Conservation (phyloP, 2,113 vertebrate species). For the Etheostoma cragini region DNA sequence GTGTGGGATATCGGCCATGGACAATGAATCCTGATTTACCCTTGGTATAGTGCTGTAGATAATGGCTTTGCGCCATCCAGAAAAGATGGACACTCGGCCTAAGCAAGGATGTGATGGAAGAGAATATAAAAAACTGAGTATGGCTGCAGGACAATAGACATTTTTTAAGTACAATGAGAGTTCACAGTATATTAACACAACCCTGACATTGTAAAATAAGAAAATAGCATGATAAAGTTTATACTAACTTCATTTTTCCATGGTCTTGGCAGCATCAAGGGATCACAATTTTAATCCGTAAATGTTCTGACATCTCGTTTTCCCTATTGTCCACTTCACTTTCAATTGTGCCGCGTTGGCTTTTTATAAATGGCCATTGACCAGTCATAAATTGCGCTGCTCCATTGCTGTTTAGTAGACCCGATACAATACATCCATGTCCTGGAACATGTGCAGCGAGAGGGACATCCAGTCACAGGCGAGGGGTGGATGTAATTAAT, state of each 20-base stretch:
- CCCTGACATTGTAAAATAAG: not conserved
- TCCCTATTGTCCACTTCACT: conserved; percentile 69
- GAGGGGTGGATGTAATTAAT: conserved; percentile 80
- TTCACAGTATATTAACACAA: not conserved
- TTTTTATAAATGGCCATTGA: conserved; percentile 76
- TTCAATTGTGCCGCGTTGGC: conserved; percentile 69
- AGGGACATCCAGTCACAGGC: conserved; percentile 67
- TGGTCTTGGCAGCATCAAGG: not conserved
- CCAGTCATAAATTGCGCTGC: conserved; percentile 68
- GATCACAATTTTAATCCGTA: conserved; percentile 27
- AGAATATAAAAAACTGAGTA: not conserved
- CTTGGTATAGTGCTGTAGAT: conserved; percentile 10
- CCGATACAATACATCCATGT: conserved; percentile 66
- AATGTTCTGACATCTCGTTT: conserved; percentile 51
- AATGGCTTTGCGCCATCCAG: not conserved
- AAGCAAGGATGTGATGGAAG: not conserved
- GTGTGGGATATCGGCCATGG: not conserved
- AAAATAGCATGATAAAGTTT: not conserved
- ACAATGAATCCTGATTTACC: not conserved
- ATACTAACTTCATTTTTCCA: not conserved
- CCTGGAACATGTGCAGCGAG: conserved; percentile 60
- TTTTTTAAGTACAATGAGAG: not conserved
- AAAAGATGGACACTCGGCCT: not conserved
- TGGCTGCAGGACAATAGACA: not conserved
- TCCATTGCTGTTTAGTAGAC: conserved; percentile 47